Conservation (phyloP, 2,113 vertebrate genomes). For the Rhinopithecus roxellana region DNA sequence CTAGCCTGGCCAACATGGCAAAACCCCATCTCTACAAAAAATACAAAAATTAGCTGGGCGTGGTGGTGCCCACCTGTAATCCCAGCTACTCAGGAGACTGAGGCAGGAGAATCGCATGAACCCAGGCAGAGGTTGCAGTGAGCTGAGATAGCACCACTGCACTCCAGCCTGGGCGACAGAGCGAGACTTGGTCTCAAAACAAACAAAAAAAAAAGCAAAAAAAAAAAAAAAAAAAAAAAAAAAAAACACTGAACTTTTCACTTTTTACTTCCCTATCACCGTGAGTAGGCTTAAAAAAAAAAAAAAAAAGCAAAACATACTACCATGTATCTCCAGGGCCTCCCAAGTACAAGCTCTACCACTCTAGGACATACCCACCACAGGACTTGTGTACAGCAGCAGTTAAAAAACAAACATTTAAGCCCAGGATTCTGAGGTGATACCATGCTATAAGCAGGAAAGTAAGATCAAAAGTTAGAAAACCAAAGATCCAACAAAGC, state of each 20-base stretch:
- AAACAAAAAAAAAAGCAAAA: too few species aligned
- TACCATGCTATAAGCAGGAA: not conserved
- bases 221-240: too few species aligned
- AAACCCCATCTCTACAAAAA: too few species aligned
- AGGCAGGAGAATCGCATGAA: too few species aligned
- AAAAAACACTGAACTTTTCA: slow-evolving; percentile 25
- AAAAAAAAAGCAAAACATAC: not conserved
- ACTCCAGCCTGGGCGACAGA: too few species aligned
- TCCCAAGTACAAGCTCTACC: slow-evolving; percentile 38
- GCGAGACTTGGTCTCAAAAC: not conserved
- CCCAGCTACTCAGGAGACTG: too few species aligned
- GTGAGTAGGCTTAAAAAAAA: slow-evolving; percentile 10
- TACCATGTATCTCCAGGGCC: not conserved
- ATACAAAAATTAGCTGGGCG: too few species aligned
- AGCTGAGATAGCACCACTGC: too few species aligned
- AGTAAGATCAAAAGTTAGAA: not conserved
- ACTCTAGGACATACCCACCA: not conserved
- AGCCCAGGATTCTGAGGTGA: not conserved
- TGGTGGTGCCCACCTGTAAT: too few species aligned
- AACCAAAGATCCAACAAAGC: not conserved
- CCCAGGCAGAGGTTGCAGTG: too few species aligned
- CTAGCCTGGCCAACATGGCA: too few species aligned
- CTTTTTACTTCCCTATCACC: slow-evolving; percentile 45
- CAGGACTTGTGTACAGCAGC: not conserved
- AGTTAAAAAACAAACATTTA: not conserved